Conservation (phyloP, 2,113 vertebrate genomes). For the Pardalotus punctatus region DNA sequence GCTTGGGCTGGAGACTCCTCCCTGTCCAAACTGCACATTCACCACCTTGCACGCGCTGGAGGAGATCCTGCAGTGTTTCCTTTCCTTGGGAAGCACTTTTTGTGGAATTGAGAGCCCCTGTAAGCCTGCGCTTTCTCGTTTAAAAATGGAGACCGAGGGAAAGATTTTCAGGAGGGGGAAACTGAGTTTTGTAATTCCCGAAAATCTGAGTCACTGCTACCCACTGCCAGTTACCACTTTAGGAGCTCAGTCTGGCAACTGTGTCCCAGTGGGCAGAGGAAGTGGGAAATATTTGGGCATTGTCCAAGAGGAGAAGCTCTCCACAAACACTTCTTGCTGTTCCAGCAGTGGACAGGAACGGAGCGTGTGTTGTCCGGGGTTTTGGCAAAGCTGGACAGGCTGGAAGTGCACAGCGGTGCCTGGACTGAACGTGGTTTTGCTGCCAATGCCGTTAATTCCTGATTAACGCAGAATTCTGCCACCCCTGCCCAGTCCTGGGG, state of each 20-base stretch:
- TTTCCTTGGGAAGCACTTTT: neutral
- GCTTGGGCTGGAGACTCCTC: neutral
- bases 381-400: neutral
- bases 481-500: neutral
- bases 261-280: constrained; percentile 27
- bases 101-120: neutral
- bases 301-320: neutral
- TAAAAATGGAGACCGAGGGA: neutral
- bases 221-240: neutral
- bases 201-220: constrained; percentile 32
- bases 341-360: neutral
- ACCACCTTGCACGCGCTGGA: neutral
- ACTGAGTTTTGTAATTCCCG: neutral
- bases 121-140: neutral
- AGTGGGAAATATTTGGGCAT: constrained; percentile 23
- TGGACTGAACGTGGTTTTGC: neutral
- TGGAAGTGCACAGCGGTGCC: fast-evolving
- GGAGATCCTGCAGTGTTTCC: neutral
- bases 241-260: constrained; percentile 35
- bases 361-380: neutral
- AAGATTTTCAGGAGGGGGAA: neutral
- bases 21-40: neutral
- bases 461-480: neutral
- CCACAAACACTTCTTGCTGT: neutral
- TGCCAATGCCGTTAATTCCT: neutral